These are phyloP conservation scores for Mustela lutreola DNA, from an alignment of 2,113 vertebrate species.

Conservation along the genomic window DNA sequence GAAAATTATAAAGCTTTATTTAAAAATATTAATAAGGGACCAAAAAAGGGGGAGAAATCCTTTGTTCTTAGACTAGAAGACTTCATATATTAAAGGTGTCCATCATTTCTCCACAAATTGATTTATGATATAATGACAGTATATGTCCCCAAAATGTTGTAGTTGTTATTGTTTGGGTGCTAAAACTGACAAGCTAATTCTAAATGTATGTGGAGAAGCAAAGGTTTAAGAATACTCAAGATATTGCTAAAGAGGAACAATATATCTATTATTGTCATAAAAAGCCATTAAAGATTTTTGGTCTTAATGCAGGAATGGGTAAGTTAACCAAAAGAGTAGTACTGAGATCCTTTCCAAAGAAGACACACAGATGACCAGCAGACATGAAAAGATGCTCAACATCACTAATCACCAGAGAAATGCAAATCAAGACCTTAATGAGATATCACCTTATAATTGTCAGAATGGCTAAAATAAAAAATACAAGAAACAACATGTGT, in stretches of 20 bases:
- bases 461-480: background rate
- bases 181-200: background rate
- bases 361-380: background rate
- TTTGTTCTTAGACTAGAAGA: background rate
- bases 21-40: background rate
- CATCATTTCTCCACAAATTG: background rate
- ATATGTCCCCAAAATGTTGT: background rate
- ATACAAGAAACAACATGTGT: background rate
- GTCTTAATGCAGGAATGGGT: background rate
- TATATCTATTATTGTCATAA: background rate
- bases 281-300: background rate
- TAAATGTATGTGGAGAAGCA: background rate
- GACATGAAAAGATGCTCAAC: background rate
- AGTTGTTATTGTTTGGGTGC: background rate
- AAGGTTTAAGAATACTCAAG: background rate
- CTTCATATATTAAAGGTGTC: background rate
- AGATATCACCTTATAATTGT: background rate
- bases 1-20: background rate
- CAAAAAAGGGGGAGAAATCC: background rate
- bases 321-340: background rate
- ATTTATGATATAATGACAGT: background rate
- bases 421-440: background rate
- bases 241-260: background rate
- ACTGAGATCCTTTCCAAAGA: background rate
- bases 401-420: background rate